These are phyloP conservation scores for Dolichallabes microphthalmus DNA, from an alignment of 2,113 vertebrate genomes.

Conservation along the genomic window DNA sequence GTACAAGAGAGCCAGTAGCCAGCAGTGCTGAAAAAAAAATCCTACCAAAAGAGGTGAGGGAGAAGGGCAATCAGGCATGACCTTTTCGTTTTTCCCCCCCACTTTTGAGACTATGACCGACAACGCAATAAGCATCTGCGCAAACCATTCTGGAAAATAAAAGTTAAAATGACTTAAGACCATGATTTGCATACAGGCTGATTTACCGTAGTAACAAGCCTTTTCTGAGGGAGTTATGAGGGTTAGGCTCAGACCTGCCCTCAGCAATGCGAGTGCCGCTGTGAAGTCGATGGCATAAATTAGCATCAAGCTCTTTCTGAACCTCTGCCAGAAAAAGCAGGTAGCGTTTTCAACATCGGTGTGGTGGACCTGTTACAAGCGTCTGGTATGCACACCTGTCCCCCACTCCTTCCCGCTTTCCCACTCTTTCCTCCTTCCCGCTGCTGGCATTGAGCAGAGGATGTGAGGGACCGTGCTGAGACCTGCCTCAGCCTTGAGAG, in stretches of 20 bases:
- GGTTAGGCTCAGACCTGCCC: conserved; percentile 54
- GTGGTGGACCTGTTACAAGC: conserved; percentile 49
- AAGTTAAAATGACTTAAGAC: neutral
- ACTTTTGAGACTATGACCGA: neutral
- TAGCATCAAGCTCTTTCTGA: conserved; percentile 41
- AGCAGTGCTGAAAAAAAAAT: neutral
- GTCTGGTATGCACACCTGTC: conserved; percentile 79
- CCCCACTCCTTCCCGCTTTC: conserved; percentile 51
- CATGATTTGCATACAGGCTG: neutral
- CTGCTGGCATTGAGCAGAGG: conserved; percentile 42
- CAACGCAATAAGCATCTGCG: neutral
- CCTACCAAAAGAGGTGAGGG: neutral
- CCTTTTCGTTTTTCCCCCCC: neutral
- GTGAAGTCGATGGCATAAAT: conserved; percentile 26
- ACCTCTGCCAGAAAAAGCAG: conserved; percentile 52
- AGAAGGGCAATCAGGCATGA: neutral
- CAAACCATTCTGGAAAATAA: neutral
- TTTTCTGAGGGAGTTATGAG: conserved; percentile 6
- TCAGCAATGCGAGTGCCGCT: conserved; percentile 22
- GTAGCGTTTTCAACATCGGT: conserved; percentile 55
- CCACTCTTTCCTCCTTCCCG: conserved; percentile 42
- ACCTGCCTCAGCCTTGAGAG: conserved; percentile 68
- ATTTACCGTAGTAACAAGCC: neutral
- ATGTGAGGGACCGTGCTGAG: conserved; percentile 62
- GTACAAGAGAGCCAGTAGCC: neutral